phyloP scores from a whole-genome alignment of 2,113 vertebrate species.

The Tapirus terrestris region DNA sequence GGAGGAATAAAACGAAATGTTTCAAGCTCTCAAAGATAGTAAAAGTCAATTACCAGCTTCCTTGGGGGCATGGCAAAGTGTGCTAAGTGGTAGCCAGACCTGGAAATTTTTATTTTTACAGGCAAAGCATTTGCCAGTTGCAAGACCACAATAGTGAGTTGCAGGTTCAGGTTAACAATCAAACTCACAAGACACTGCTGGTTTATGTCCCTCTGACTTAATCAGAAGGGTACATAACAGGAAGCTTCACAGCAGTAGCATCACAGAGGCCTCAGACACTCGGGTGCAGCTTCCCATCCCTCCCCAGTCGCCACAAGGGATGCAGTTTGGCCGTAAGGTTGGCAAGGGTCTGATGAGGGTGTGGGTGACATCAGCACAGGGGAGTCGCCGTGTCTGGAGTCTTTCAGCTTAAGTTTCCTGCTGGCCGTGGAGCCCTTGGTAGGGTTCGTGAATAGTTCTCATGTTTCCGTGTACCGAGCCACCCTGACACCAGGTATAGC shows the following conservation, averaged over 20 bases:
- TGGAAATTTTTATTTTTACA: slow-evolving; percentile 8
- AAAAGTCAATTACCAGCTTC: neutral
- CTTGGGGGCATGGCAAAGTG: neutral
- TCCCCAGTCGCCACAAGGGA: neutral
- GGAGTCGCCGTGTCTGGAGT: neutral
- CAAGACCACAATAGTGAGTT: neutral
- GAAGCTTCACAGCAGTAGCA: neutral
- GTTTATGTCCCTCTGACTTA: neutral
- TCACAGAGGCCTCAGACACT: neutral
- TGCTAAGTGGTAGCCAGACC: neutral
- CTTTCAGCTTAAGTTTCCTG: neutral
- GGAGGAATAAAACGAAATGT: neutral
- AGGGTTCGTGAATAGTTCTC: neutral
- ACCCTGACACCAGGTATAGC: neutral
- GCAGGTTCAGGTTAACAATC: neutral
- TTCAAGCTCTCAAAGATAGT: neutral
- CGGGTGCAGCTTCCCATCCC: neutral
- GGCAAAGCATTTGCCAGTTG: neutral
- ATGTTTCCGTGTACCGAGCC: neutral
- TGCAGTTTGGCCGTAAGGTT: neutral
- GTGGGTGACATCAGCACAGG: neutral
- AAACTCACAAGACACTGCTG: neutral
- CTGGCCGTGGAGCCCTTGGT: neutral
- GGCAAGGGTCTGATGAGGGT: neutral
- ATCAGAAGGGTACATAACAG: neutral